A percentile compares a stretch with the other conserved stretches of the same genome.
Conservation (phyloP, 2,113 vertebrate genomes). For the Clupea harengus region DNA sequence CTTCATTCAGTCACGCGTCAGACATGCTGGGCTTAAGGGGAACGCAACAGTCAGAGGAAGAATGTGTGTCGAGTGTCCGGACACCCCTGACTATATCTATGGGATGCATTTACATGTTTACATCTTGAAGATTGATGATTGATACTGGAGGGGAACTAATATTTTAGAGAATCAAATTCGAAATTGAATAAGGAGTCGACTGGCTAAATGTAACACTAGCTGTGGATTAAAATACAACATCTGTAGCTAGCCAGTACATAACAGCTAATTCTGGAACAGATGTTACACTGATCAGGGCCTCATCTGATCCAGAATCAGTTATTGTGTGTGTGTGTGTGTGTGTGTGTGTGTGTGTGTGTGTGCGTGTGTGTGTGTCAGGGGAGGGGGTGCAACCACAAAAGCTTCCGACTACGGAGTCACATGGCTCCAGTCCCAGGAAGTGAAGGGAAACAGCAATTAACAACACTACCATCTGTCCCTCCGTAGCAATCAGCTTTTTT, state of each 20-base stretch:
- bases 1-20: no score
- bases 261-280: neutral
- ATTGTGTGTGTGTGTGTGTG: neutral
- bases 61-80: no score
- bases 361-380: neutral
- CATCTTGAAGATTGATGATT: neutral
- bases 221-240: neutral
- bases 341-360: neutral
- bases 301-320: neutral
- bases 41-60: no score
- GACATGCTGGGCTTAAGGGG: no score
- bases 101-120: neutral
- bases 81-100: no score
- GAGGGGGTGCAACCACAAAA: neutral
- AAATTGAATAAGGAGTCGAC: neutral
- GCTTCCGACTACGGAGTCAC: neutral
- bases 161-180: neutral
- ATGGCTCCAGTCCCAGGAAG: neutral
- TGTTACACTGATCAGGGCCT: neutral
- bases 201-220: neutral
- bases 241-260: neutral
- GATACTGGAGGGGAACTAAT: neutral
- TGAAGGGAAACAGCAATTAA: slow-evolving; percentile 6
- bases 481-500: neutral
- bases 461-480: slow-evolving; percentile 12